These are phyloP conservation scores for Tragelaphus scriptus DNA, from an alignment of 2,113 vertebrate genomes.

Conservation along the genomic window DNA sequence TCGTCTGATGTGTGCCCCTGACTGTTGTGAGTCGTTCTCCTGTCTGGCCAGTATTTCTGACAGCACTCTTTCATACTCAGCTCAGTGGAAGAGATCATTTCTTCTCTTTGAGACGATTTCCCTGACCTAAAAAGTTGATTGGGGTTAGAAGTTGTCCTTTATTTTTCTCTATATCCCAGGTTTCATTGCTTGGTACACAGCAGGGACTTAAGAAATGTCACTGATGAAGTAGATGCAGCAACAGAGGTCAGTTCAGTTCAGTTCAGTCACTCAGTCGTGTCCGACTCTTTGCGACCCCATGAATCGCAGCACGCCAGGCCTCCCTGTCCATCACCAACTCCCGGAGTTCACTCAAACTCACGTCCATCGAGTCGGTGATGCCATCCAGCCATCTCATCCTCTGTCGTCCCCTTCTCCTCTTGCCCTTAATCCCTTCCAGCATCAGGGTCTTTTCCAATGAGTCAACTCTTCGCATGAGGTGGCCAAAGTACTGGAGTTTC, in stretches of 20 bases:
- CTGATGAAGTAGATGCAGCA: not conserved
- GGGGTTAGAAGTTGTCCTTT: not conserved
- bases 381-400: too few species aligned
- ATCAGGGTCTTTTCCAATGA: too few species aligned
- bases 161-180: not conserved
- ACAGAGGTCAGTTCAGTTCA: not conserved
- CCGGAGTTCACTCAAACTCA: too few species aligned
- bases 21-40: not conserved
- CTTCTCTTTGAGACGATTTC: not conserved
- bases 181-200: not conserved
- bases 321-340: too few species aligned
- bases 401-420: too few species aligned
- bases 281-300: too few species aligned
- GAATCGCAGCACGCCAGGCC: too few species aligned
- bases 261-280: too few species aligned
- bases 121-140: not conserved
- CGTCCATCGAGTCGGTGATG: fast-evolving
- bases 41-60: not conserved
- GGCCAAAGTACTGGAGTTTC: too few species aligned
- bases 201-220: not conserved
- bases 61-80: not conserved
- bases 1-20: not conserved
- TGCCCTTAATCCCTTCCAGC: too few species aligned
- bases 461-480: fast-evolving
- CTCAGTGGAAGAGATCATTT: not conserved